Conservation (phyloP, 2,888 invertebrate genomes). For the Callyntrura sp. region DNA sequence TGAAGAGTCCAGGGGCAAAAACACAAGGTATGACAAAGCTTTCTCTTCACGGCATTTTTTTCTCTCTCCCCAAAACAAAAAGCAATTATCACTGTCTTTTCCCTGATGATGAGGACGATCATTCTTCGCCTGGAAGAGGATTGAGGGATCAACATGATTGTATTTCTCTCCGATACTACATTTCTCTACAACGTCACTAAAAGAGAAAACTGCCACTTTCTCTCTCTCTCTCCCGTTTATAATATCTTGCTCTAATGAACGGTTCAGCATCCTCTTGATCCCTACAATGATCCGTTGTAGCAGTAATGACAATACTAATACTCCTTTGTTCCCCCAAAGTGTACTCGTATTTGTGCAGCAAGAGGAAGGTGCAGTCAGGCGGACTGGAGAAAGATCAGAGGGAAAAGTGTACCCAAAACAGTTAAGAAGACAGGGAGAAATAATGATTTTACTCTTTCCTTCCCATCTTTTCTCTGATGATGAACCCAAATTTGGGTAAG, state of each 20-base stretch:
- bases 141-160: slow-evolving; percentile 23
- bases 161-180: no score
- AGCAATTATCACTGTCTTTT: slow-evolving; percentile 39
- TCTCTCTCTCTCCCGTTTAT: neutral
- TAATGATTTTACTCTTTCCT: slow-evolving; percentile 29
- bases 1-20: slow-evolving; percentile 90
- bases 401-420: slow-evolving; percentile 9
- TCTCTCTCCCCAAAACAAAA: neutral
- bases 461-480: neutral
- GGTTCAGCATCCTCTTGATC: slow-evolving; percentile 23
- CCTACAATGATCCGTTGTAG: slow-evolving; percentile 1
- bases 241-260: slow-evolving; percentile 46
- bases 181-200: neutral
- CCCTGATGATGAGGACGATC: neutral
- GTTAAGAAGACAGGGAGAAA: neutral
- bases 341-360: no score
- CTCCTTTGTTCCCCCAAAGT: neutral
- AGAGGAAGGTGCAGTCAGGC: neutral
- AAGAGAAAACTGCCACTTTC: neutral
- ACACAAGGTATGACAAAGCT: slow-evolving; percentile 87
- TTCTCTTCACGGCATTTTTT: slow-evolving; percentile 8
- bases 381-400: slow-evolving; percentile 23
- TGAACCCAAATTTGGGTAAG: neutral
- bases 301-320: neutral
- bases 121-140: no score